Conservation (phyloP, 1,140 invertebrate species). For the Megalopta genalis region DNA sequence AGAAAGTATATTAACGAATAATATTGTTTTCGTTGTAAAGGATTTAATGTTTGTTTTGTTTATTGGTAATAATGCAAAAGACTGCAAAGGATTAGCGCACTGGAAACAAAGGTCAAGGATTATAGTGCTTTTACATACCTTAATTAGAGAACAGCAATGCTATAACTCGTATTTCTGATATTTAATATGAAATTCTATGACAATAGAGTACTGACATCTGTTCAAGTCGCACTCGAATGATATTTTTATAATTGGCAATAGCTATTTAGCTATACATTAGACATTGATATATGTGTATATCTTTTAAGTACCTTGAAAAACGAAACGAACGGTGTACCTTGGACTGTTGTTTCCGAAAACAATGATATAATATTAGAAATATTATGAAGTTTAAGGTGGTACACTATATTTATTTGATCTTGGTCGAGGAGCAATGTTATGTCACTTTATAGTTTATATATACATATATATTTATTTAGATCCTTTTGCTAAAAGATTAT, state of each 20-base stretch:
- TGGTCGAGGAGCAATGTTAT: constrained; percentile 41
- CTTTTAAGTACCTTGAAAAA: constrained; percentile 13
- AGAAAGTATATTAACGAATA: neutral
- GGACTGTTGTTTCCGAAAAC: constrained; percentile 3
- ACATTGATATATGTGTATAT: constrained; percentile 42
- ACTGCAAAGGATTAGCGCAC: constrained; percentile 20
- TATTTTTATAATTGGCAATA: constrained; percentile 62
- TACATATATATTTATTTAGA: neutral
- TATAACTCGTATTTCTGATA: constrained; percentile 32
- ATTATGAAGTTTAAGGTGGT: neutral
- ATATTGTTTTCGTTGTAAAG: neutral
- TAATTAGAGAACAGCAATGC: constrained; percentile 13
- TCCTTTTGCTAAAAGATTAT: constrained; percentile 21
- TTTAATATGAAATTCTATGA: constrained; percentile 47
- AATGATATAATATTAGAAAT: constrained; percentile 25
- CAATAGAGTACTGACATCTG: constrained; percentile 29
- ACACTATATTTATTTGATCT: constrained; percentile 42
- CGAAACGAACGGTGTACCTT: neutral
- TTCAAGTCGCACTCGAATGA: constrained; percentile 40
- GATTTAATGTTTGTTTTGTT: neutral
- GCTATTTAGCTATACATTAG: constrained; percentile 29
- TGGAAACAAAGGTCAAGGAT: constrained; percentile 5
- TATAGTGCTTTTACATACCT: constrained; percentile 29
- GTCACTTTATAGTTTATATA: constrained; percentile 51
- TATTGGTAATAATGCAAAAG: neutral